Evolutionary conservation across 2,113 vertebrate species (phyloP).

Genomic region (Cichladusa arquata): DNA sequence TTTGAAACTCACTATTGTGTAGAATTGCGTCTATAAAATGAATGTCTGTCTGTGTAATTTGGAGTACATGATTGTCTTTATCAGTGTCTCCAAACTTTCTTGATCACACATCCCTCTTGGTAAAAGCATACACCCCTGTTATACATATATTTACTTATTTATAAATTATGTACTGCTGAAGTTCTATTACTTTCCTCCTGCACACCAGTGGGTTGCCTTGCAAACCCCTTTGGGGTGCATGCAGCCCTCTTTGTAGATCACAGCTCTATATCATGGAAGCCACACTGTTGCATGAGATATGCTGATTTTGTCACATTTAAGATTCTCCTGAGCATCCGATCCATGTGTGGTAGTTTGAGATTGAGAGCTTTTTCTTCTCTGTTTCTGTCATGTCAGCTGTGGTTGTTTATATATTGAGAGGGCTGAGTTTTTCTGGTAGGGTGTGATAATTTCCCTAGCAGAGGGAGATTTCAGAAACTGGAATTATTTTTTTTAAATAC

Average conservation of each 20-base stretch:
- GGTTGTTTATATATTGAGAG: background rate
- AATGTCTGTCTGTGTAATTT: background rate
- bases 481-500: background rate
- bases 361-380: background rate
- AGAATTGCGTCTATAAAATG: background rate
- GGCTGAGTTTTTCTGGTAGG: background rate
- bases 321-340: background rate
- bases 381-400: background rate
- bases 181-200: background rate
- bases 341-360: background rate
- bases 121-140: background rate
- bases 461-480: background rate
- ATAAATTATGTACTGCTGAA: background rate
- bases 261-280: background rate
- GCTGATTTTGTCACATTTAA: background rate
- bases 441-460: background rate
- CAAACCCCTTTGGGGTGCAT: background rate
- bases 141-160: background rate
- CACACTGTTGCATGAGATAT: background rate
- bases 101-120: fast-evolving
- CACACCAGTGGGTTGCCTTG: fast-evolving
- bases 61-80: background rate
- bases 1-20: background rate
- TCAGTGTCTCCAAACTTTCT: background rate
- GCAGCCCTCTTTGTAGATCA: background rate